Evolutionary conservation across 2,797 vertebrate species (phyloP).

Genomic region (Falco concolor): DNA sequence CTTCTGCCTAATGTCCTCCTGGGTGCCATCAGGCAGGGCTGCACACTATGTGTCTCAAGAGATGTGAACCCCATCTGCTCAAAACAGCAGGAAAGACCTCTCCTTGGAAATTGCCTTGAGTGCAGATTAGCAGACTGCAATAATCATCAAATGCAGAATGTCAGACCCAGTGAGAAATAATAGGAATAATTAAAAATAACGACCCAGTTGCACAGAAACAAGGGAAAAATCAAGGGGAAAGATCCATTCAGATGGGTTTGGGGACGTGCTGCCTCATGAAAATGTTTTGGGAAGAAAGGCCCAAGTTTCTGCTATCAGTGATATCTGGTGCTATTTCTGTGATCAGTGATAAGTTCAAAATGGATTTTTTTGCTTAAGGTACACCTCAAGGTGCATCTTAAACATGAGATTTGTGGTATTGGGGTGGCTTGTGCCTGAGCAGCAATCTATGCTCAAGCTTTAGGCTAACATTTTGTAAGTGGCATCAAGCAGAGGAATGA

Average conservation of each 20-base stretch:
- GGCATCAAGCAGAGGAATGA: neutral
- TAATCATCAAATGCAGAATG: neutral
- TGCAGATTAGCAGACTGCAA: neutral
- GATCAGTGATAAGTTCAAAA: neutral
- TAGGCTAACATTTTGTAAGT: neutral
- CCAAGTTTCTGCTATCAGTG: neutral
- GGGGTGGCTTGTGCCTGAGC: neutral
- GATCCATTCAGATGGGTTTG: neutral
- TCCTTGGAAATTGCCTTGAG: neutral
- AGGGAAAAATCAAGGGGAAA: neutral
- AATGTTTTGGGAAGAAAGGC: neutral
- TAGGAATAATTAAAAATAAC: neutral
- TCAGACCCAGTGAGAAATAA: neutral
- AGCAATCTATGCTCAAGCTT: accelerated
- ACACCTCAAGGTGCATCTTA: neutral
- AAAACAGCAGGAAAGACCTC: neutral
- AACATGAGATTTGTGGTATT: neutral
- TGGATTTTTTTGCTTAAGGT: neutral
- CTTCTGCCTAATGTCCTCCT: neutral
- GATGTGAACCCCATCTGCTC: neutral
- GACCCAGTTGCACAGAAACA: neutral
- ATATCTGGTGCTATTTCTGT: neutral
- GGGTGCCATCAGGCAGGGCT: neutral
- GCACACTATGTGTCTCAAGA: neutral
- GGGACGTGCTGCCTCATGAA: neutral